A percentile compares a stretch with the other conserved stretches of the same genome.
Evolutionary conservation across 2,797 vertebrate genomes (phyloP).

Genomic region (Spondyliosoma cantharus): DNA sequence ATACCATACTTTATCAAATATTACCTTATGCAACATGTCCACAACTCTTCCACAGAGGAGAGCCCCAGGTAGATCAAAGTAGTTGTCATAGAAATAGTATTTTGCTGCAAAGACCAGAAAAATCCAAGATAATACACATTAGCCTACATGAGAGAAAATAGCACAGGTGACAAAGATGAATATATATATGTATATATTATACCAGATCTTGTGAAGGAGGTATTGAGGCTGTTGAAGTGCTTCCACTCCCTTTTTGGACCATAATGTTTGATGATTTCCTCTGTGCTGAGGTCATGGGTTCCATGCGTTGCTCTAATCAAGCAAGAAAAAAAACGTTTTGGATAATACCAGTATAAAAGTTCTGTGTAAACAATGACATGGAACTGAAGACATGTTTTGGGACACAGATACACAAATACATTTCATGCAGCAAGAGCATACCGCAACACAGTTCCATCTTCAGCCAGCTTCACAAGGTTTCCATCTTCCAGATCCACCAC

Average conservation of each 20-base stretch:
- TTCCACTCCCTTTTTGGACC: conserved; percentile 91
- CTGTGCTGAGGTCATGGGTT: conserved; percentile 86
- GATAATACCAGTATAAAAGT: conserved; percentile 2
- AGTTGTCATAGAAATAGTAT: conserved; percentile 97
- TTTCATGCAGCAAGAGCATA: conserved; percentile 65
- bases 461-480: conserved; percentile 93
- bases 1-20: conserved; percentile 3
- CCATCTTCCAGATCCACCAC: conserved; percentile 96
- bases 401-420: not conserved
- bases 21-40: conserved; percentile 92
- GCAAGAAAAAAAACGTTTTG: conserved; percentile 9
- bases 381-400: not conserved
- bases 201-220: conserved; percentile 92
- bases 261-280: conserved; percentile 88
- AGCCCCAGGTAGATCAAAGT: conserved; percentile 95
- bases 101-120: conserved; percentile 85
- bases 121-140: not conserved
- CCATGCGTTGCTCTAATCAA: conserved; percentile 91
- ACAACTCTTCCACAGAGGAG: conserved; percentile 93
- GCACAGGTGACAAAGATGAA: conserved; percentile 1
- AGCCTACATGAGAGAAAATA: not conserved
- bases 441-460: conserved; percentile 94
- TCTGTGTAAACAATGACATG: not conserved
- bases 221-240: conserved; percentile 89
- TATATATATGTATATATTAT: conserved; percentile 32